Percentiles rank a stretch among this genome's conserved stretches.
Evolutionary conservation across 2,113 vertebrate genomes (phyloP).

Genomic region (Vidua macroura): DNA sequence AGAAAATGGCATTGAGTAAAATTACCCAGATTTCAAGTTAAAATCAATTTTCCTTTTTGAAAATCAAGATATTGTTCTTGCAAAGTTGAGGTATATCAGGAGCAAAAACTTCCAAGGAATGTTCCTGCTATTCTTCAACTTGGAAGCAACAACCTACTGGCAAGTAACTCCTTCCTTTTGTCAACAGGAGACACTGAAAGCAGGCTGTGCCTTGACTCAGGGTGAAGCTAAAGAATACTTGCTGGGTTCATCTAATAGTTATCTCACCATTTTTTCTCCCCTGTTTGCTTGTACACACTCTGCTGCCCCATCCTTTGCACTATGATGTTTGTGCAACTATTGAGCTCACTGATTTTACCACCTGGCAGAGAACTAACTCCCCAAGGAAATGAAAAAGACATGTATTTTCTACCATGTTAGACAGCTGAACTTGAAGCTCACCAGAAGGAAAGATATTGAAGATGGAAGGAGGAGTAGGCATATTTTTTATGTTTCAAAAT

Average conservation of each 20-base stretch:
- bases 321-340: neutral
- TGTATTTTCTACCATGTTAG: accelerated
- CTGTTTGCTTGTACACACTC: accelerated
- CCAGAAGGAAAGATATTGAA: neutral
- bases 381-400: neutral
- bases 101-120: neutral
- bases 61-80: neutral
- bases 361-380: neutral
- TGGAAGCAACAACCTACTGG: neutral
- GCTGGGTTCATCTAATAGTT: neutral
- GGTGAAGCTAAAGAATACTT: neutral
- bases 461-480: neutral
- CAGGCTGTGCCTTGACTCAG: neutral
- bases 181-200: neutral
- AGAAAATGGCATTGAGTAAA: neutral
- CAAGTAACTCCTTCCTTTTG: neutral
- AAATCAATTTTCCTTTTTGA: neutral
- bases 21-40: neutral
- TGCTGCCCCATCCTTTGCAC: neutral
- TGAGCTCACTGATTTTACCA: neutral
- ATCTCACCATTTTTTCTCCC: neutral
- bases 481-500: neutral
- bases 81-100: neutral
- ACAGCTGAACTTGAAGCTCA: neutral
- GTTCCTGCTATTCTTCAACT: neutral